Base-by-base conservation (phyloP, 2,888 invertebrate genomes). In the Caenorhabditis sp. region DNA sequence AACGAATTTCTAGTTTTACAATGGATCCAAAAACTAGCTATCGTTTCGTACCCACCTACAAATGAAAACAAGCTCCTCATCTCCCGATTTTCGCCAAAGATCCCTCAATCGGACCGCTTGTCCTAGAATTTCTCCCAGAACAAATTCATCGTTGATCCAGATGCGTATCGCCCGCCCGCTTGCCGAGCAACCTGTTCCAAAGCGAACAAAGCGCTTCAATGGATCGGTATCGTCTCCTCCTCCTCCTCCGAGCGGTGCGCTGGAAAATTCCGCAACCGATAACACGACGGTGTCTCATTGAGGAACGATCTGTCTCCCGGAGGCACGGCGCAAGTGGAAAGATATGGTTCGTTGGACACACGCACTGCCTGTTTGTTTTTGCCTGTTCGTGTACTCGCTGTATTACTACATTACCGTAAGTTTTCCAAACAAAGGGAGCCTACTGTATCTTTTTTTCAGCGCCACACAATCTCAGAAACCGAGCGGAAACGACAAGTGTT, bases 331-430 rank as follows among this genome's bases (percentile, higher is more conserved):
- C 6, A 55, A 37, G 11, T n/a, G n/a, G n/a, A n/a, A n/a, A n/a
- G n/a, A n/a, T n/a, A 67, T 67, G 67, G 56, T 67, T 55, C 67
- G 67, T 1, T 67, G 67, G 67, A 40, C 40, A 15, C 40, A 40
- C 6, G 15, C 64, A 11, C 40, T 22, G 24, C 9, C 67, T 2
- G 9, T 40, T 55, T 4, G 11, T 18, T n/a, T 26, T 40, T n/a
- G n/a, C 9, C 40, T n/a, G 11, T 40, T 26, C 0, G 9, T 28
- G 40, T 40, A n/a, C 26, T 40, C 40, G 3, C 2, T 40, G 5
- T 13, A 40, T 40, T 15, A 40, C 13, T 40, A 40, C 15, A 8
- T 8, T 3, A 40, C 6, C 6, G 40, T 40, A 15, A 13, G 40
- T 40, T 32, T 6, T 6, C 32, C 32, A 32, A 32, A 32, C 9